Conservation (phyloP, 2,797 vertebrate genomes). For the Scomberomorus guttatus region DNA sequence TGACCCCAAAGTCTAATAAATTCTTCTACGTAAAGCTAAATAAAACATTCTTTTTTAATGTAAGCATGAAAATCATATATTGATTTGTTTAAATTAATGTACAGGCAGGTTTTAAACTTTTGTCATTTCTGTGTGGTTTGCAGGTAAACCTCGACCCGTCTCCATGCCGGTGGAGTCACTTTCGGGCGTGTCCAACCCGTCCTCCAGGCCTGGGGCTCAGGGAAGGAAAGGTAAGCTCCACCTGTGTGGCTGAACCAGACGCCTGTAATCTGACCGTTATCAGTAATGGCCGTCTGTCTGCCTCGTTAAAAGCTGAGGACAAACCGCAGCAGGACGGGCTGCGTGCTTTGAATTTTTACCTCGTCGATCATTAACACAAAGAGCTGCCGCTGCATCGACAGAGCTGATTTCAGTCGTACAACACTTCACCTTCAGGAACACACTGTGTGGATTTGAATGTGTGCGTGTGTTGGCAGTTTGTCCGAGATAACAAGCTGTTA, state of each 20-base stretch:
- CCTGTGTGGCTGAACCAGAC: slow-evolving; percentile 1
- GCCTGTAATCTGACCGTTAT: slow-evolving; percentile 16
- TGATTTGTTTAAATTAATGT: no score
- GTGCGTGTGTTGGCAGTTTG: slow-evolving; percentile 4
- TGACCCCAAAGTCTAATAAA: no score
- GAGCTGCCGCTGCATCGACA: slow-evolving; percentile 3
- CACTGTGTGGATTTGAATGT: not conserved
- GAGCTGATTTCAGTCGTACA: not conserved
- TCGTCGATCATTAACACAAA: slow-evolving; percentile 37
- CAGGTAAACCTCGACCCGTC: slow-evolving; percentile 94
- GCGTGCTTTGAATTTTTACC: slow-evolving; percentile 47
- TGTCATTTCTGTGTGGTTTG: not conserved
- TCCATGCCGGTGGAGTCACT: slow-evolving; percentile 95
- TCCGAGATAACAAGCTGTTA: slow-evolving; percentile 13
- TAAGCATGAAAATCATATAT: not conserved
- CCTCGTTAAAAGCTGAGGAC: slow-evolving; percentile 7
- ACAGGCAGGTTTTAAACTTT: not conserved
- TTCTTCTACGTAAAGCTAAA: no score
- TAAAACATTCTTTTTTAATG: no score
- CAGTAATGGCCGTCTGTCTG: slow-evolving; percentile 11
- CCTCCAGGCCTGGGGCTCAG: slow-evolving; percentile 82
- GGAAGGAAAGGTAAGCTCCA: slow-evolving; percentile 89
- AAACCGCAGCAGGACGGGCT: not conserved
- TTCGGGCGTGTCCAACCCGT: slow-evolving; percentile 85
- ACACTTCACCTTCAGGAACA: slow-evolving; percentile 14